Percentiles rank a stretch among this genome's conserved stretches.
Evolutionary conservation across 2,113 vertebrate genomes (phyloP).

Genomic region (Takifugu bimaculatus): DNA sequence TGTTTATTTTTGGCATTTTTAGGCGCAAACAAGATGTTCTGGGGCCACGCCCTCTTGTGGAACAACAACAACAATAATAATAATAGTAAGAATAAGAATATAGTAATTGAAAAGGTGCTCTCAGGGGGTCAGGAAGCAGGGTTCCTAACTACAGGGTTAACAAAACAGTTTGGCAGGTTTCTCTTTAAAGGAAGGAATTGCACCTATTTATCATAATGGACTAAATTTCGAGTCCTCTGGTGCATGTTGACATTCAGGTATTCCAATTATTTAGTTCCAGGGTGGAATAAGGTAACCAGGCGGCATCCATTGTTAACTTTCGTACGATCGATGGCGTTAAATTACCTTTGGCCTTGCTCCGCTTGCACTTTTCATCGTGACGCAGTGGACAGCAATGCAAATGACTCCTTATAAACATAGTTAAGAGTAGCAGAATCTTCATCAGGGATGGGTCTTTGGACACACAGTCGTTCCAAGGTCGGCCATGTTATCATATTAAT

Average conservation of each 20-base stretch:
- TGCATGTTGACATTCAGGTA: slow-evolving; percentile 1
- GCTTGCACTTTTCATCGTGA: not conserved
- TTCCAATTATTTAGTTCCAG: not conserved
- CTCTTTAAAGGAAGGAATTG: slow-evolving; percentile 30
- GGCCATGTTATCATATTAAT: slow-evolving; percentile 77
- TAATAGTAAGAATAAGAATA: no score
- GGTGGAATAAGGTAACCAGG: not conserved
- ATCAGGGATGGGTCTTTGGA: slow-evolving; percentile 35
- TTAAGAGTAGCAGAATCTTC: slow-evolving; percentile 14
- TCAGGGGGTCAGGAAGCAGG: no score
- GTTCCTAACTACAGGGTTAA: not conserved
- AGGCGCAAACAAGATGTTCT: no score
- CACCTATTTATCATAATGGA: slow-evolving; percentile 27
- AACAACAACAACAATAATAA: no score
- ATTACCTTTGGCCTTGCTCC: slow-evolving; percentile 3
- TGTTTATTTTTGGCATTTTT: no score
- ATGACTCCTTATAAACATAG: not conserved
- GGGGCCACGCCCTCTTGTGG: no score
- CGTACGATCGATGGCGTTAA: not conserved
- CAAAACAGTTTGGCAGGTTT: slow-evolving; percentile 15
- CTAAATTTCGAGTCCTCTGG: slow-evolving; percentile 9
- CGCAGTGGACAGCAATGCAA: not conserved
- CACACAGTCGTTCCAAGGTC: slow-evolving; percentile 34
- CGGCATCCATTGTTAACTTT: slow-evolving; percentile 4
- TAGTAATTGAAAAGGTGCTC: no score